These are phyloP conservation scores for Pelagia noctiluca DNA, from an alignment of 30 jellyfish, hydroid and myxozoan species.

Conservation along the genomic window DNA sequence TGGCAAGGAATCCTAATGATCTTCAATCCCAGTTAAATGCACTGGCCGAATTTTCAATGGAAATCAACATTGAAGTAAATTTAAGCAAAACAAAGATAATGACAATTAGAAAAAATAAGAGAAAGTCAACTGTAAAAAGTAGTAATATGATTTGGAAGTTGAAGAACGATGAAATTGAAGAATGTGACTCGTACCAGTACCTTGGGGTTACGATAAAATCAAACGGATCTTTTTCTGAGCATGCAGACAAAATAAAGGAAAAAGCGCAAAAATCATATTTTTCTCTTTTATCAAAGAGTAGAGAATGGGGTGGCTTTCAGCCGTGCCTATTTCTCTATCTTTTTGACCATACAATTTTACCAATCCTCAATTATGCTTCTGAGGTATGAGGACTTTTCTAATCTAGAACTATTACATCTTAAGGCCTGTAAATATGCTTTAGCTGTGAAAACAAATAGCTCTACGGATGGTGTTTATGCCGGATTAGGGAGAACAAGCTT, in stretches of 20 bases:
- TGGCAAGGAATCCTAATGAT: background rate
- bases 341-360: background rate
- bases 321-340: background rate
- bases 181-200: no score
- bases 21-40: constrained; percentile 4
- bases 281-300: no score
- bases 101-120: background rate
- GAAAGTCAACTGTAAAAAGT: no score
- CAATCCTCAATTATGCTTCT: no score
- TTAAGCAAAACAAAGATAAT: background rate
- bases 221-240: no score
- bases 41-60: background rate
- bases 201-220: no score
- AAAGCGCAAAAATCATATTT: no score
- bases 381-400: background rate
- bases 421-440: constrained; percentile 15
- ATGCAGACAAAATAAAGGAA: no score
- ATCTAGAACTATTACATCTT: background rate
- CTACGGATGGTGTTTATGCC: constrained; percentile 13
- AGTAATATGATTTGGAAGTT: no score
- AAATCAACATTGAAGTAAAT: background rate
- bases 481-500: constrained; percentile 4
- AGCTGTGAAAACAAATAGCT: background rate
- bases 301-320: no score
- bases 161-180: no score